phyloP scores from a whole-genome alignment of 1,140 invertebrate genomes.

The Papilio polytes region DNA sequence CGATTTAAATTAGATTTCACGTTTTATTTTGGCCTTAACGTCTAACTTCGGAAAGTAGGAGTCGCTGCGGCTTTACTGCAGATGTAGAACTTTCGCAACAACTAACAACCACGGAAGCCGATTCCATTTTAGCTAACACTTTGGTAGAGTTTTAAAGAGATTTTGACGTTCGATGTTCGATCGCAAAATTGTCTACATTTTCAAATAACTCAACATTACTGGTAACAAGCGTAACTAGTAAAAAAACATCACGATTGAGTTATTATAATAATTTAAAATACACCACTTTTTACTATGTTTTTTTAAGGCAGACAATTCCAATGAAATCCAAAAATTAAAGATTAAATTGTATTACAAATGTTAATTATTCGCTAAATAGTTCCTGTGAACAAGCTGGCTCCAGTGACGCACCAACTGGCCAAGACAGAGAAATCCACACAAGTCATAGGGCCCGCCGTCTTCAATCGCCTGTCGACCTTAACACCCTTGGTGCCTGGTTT shows the following conservation, averaged over 20 bases:
- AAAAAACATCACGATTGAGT: neutral
- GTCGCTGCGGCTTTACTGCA: slow-evolving; percentile 19
- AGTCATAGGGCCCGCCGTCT: no score
- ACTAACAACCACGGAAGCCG: slow-evolving; percentile 15
- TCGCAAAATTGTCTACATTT: neutral
- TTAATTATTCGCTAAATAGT: no score
- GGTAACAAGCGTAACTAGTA: no score
- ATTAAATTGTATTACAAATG: no score
- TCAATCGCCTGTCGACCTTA: no score
- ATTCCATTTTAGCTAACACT: slow-evolving; percentile 20
- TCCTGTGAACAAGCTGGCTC: no score
- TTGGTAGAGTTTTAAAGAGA: slow-evolving; percentile 9
- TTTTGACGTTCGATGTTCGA: slow-evolving; percentile 10
- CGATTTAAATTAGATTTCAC: neutral
- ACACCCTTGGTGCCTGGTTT: no score
- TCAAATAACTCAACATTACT: neutral
- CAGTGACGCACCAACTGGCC: no score
- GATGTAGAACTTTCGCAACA: slow-evolving; percentile 26
- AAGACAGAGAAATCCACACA: no score
- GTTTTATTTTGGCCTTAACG: slow-evolving; percentile 7
- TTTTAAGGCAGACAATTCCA: neutral
- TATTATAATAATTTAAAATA: neutral
- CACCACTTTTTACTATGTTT: neutral
- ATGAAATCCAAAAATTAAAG: neutral
- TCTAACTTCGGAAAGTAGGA: neutral